phyloP scores from a whole-genome alignment of 2,113 vertebrate genomes.

The Brevimyrus niger region DNA sequence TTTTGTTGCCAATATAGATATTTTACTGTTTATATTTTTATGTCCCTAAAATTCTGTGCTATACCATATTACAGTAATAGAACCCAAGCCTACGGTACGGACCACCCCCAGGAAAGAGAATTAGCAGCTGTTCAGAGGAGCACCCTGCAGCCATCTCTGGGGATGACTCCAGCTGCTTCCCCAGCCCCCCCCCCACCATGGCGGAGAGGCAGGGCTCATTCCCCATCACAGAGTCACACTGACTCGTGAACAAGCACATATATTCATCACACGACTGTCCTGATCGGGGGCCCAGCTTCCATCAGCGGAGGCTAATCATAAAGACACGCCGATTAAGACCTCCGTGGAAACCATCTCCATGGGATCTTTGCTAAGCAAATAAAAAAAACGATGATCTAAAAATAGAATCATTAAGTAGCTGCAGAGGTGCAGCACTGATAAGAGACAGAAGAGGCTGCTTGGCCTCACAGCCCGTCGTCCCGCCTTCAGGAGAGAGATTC shows the following conservation, averaged over 20 bases:
- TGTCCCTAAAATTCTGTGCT: too few species aligned
- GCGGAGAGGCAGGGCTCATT: slow-evolving; percentile 11
- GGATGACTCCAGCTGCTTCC: too few species aligned
- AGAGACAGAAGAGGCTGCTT: neutral
- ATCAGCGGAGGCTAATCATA: slow-evolving; percentile 59
- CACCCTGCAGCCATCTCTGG: neutral
- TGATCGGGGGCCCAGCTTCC: slow-evolving; percentile 39
- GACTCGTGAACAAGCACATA: slow-evolving; percentile 33
- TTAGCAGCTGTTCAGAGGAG: neutral
- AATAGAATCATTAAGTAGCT: slow-evolving; percentile 43
- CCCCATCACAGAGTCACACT: slow-evolving; percentile 48
- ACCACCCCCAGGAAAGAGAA: neutral
- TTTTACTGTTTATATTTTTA: neutral
- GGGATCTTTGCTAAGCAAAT: slow-evolving; percentile 56
- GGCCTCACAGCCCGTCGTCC: neutral
- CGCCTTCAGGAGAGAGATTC: neutral
- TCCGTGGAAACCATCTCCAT: slow-evolving; percentile 50
- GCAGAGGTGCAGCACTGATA: neutral
- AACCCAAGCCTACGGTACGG: neutral
- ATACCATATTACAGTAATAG: too few species aligned
- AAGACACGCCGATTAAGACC: slow-evolving; percentile 56
- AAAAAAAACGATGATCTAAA: slow-evolving; percentile 41
- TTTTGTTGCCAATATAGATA: neutral
- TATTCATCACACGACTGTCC: slow-evolving; percentile 39
- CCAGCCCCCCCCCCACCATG: neutral